phyloP scores from a whole-genome alignment of 2,797 vertebrate species.

The Taenioides sp. region DNA sequence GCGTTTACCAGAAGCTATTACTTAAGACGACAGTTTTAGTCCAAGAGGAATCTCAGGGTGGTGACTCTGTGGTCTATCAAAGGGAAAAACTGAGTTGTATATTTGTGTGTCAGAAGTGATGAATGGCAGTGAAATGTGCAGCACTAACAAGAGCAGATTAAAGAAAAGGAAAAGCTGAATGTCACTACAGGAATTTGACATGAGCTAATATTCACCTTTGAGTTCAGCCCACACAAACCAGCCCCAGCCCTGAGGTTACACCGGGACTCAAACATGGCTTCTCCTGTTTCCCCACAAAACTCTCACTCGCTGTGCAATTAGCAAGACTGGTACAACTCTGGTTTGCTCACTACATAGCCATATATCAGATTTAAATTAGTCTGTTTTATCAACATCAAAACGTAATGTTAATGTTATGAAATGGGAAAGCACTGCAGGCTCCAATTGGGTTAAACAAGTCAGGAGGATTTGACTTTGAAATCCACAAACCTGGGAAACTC shows the following conservation, averaged over 20 bases:
- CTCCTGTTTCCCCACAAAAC: conserved; percentile 44
- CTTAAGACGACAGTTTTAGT: conserved; percentile 53
- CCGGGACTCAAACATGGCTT: conserved; percentile 54
- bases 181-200: conserved; percentile 52
- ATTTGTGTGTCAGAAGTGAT: conserved; percentile 36
- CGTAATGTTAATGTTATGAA: neutral
- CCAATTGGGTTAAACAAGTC: too few relatives aligned
- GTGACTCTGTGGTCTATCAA: conserved; percentile 54
- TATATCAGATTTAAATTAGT: neutral
- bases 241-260: conserved; percentile 54
- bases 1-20: conserved; percentile 60
- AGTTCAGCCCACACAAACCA: conserved; percentile 59
- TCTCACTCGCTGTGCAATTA: conserved; percentile 48
- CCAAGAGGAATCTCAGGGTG: conserved; percentile 54
- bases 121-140: conserved; percentile 46
- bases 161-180: conserved; percentile 47
- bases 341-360: neutral
- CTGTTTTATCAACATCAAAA: neutral
- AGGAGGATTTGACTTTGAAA: neutral
- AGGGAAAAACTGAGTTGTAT: conserved; percentile 37
- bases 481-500: neutral
- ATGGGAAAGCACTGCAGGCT: too few relatives aligned
- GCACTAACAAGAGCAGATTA: conserved; percentile 43
- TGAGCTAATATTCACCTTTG: conserved; percentile 51
- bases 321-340: conserved; percentile 45